phyloP scores from a whole-genome alignment of 1,140 invertebrate species.

The Kradibia gibbosae region DNA sequence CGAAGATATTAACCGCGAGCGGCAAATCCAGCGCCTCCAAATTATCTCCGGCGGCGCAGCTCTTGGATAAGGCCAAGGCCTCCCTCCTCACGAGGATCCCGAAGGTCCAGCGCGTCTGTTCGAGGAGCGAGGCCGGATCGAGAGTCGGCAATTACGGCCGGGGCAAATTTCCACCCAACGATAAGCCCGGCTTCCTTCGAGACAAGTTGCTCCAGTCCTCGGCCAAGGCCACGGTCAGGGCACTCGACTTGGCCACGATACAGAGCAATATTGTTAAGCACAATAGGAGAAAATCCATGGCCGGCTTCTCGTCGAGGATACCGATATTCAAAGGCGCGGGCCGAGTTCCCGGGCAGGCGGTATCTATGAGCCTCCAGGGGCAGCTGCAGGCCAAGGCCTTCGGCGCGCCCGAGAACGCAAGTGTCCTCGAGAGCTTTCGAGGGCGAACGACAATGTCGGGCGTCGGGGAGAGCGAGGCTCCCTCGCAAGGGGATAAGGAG shows the following conservation, averaged over 20 bases:
- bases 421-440: slow-evolving; percentile 32
- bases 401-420: no score
- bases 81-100: slow-evolving; percentile 6
- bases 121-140: slow-evolving; percentile 13
- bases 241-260: neutral
- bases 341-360: slow-evolving; percentile 55
- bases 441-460: neutral
- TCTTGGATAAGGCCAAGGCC: slow-evolving; percentile 9
- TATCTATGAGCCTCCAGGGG: slow-evolving; percentile 57
- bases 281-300: neutral
- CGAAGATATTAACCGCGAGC: slow-evolving; percentile 26
- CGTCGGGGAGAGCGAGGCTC: neutral
- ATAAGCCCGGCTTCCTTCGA: neutral
- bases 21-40: slow-evolving; percentile 12
- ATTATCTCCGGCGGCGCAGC: slow-evolving; percentile 3
- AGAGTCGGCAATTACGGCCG: neutral
- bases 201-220: neutral
- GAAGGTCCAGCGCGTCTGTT: slow-evolving; percentile 1
- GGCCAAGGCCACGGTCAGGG: neutral
- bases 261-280: slow-evolving; percentile 27
- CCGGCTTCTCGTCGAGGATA: slow-evolving; percentile 59
- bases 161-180: slow-evolving; percentile 16
- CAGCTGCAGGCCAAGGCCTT: no score
- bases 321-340: slow-evolving; percentile 58
- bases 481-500: slow-evolving; percentile 22